Evolutionary conservation across 1,140 invertebrate species (phyloP).

Genomic region (Formica exsecta): DNA sequence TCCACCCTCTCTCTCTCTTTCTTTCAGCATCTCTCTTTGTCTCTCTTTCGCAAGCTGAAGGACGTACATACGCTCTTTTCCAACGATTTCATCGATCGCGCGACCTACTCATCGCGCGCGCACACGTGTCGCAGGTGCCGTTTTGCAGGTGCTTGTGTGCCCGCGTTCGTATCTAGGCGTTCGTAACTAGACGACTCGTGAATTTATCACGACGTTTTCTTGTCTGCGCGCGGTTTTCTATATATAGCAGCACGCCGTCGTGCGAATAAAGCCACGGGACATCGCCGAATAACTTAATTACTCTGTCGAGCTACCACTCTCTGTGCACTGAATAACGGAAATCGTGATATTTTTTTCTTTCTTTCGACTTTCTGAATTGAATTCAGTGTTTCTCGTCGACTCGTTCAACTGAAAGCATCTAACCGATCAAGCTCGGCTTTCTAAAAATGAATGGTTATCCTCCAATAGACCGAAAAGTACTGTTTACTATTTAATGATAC

Average conservation of each 20-base stretch:
- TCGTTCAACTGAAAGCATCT: neutral
- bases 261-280: neutral
- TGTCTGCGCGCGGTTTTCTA: slow-evolving; percentile 5
- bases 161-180: slow-evolving; percentile 36
- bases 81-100: slow-evolving; percentile 58
- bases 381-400: neutral
- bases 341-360: neutral
- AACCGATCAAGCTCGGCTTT: neutral
- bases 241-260: neutral
- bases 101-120: slow-evolving; percentile 57
- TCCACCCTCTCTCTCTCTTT: too few relatives aligned
- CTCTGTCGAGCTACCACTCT: neutral
- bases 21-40: neutral
- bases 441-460: neutral
- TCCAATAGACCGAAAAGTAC: neutral
- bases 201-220: slow-evolving; percentile 56
- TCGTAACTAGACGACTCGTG: slow-evolving; percentile 49
- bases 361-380: too few relatives aligned
- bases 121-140: slow-evolving; percentile 59
- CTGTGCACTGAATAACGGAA: neutral
- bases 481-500: neutral
- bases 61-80: slow-evolving; percentile 26
- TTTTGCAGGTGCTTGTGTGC: slow-evolving; percentile 44
- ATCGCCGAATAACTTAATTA: slow-evolving; percentile 21
- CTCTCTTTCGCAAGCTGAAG: neutral